Conservation (phyloP, 2,113 vertebrate species). For the Agapornis roseicollis region DNA sequence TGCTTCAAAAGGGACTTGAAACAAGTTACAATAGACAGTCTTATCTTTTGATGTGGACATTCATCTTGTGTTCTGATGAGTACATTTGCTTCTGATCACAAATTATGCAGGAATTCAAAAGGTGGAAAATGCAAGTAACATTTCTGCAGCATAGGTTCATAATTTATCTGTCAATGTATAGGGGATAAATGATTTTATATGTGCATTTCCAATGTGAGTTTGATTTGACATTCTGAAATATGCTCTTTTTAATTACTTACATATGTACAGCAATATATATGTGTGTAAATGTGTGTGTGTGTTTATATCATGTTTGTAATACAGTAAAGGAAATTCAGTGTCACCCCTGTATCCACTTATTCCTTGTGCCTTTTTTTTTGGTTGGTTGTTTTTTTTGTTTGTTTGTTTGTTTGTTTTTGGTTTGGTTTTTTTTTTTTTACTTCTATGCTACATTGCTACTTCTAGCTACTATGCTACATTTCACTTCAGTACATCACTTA, state of each 20-base stretch:
- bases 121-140: not conserved
- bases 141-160: not conserved
- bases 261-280: not conserved
- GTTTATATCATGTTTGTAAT: not conserved
- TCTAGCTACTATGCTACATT: not conserved
- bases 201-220: not conserved
- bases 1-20: not conserved
- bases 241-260: not conserved
- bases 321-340: not conserved
- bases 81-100: conserved; percentile 4
- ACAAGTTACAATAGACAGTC: not conserved
- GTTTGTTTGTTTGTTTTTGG: not conserved
- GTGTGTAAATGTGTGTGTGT: not conserved
- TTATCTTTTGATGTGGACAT: not conserved
- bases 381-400: not conserved
- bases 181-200: not conserved
- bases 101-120: not conserved
- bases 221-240: not conserved
- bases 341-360: not conserved
- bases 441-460: not conserved
- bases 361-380: not conserved
- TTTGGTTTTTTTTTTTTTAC: not conserved
- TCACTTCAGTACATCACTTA: not conserved
- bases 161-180: not conserved
- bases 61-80: not conserved